These are phyloP conservation scores for Homalodisca vitripennis DNA, from an alignment of 1,140 invertebrate genomes.

Conservation along the genomic window DNA sequence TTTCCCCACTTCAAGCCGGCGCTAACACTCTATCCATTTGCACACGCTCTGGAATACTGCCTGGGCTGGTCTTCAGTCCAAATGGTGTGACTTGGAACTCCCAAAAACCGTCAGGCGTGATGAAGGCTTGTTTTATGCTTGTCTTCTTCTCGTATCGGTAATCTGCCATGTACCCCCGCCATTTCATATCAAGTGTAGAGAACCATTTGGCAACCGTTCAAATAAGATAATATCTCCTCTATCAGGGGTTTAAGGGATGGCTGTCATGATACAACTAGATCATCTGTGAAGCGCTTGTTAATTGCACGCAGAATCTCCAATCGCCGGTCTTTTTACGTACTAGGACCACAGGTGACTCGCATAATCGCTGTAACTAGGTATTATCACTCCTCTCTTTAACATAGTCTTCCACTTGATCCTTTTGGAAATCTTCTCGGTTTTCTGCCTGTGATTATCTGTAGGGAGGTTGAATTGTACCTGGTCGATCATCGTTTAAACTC, in stretches of 20 bases:
- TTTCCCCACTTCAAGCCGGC: too few species aligned
- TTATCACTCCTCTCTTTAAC: slow-evolving; percentile 45
- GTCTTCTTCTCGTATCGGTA: too few species aligned
- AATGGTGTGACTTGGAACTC: too few species aligned
- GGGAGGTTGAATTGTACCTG: neutral
- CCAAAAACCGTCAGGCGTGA: slow-evolving; percentile 38
- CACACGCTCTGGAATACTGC: slow-evolving; percentile 41
- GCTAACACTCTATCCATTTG: slow-evolving; percentile 39
- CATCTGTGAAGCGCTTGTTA: slow-evolving; percentile 49
- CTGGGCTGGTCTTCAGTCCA: slow-evolving; percentile 42
- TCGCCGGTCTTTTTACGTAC: too few species aligned
- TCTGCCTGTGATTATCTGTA: neutral
- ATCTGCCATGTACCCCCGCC: slow-evolving; percentile 41
- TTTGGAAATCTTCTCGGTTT: slow-evolving; percentile 9
- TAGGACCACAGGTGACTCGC: too few species aligned
- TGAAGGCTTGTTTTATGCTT: slow-evolving; percentile 34
- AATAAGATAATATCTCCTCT: neutral
- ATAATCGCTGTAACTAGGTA: too few species aligned
- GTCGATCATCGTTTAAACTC: neutral
- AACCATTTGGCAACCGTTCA: slow-evolving; percentile 42
- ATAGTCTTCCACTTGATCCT: slow-evolving; percentile 40
- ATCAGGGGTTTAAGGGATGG: slow-evolving; percentile 37
- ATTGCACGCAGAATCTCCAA: slow-evolving; percentile 54
- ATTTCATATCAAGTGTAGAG: slow-evolving; percentile 43
- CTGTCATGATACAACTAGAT: slow-evolving; percentile 43